These are phyloP conservation scores for Drosophila carrolli DNA, from an alignment of 1,140 invertebrate species.

Conservation along the genomic window DNA sequence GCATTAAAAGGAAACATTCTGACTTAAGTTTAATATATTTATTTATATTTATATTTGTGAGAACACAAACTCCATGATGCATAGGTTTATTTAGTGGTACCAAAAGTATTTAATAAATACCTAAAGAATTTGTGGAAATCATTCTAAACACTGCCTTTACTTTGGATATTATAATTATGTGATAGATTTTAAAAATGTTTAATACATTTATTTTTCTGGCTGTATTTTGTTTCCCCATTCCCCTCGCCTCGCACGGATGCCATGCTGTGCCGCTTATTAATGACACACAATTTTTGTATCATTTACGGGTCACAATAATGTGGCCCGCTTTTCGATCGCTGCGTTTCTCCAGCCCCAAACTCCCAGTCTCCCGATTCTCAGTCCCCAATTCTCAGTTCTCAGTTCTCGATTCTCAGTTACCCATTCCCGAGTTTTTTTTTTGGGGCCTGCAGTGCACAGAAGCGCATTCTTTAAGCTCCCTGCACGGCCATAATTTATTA, in stretches of 20 bases:
- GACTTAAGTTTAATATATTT: too few relatives aligned
- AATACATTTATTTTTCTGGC: neutral
- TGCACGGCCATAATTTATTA: conserved; percentile 79
- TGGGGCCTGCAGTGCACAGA: conserved; percentile 43
- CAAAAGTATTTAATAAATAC: too few relatives aligned
- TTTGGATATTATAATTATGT: neutral
- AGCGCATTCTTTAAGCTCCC: conserved; percentile 57
- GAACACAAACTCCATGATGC: too few relatives aligned
- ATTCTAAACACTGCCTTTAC: too few relatives aligned
- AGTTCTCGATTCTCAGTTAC: conserved; percentile 3
- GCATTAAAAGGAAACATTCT: too few relatives aligned
- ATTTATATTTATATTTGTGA: too few relatives aligned
- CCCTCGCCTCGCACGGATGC: conserved; percentile 21
- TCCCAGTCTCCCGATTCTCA: conserved; percentile 26
- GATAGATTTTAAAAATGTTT: too few relatives aligned
- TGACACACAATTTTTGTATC: conserved; percentile 83
- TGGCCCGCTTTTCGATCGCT: conserved; percentile 44
- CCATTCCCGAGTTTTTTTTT: neutral
- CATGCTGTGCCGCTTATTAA: conserved; percentile 80
- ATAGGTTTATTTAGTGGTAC: too few relatives aligned
- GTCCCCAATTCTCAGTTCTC: conserved; percentile 8
- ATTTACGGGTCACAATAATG: conserved; percentile 84
- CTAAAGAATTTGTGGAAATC: too few relatives aligned
- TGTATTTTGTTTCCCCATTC: conserved; percentile 2
- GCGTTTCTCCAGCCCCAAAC: conserved; percentile 17